Percentiles rank a stretch among this genome's conserved stretches.
These are phyloP conservation scores for Cirrhinus molitorella DNA, from an alignment of 2,797 vertebrate species.

Conservation along the genomic window DNA sequence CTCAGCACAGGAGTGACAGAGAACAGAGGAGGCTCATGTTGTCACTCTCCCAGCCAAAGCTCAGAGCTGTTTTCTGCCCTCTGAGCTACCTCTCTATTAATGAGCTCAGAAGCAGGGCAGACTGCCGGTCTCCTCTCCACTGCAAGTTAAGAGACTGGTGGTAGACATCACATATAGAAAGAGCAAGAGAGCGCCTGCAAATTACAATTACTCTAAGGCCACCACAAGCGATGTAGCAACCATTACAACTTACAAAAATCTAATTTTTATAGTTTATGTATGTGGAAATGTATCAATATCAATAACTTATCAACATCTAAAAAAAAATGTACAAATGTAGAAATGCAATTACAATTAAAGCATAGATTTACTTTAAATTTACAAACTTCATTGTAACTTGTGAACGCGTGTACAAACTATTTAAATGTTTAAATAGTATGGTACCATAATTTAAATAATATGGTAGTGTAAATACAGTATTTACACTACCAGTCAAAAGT, in stretches of 20 bases:
- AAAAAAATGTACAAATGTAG: too few relatives aligned
- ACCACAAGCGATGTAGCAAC: neutral
- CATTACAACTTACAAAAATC: neutral
- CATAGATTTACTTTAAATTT: too few relatives aligned
- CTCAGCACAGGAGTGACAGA: constrained; percentile 66
- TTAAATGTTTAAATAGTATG: too few relatives aligned
- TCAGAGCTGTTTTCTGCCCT: constrained; percentile 53
- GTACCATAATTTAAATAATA: too few relatives aligned
- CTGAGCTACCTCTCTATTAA: constrained; percentile 48
- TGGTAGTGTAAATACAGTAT: too few relatives aligned
- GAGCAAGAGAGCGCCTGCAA: neutral
- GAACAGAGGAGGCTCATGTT: constrained; percentile 77
- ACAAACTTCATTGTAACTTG: too few relatives aligned
- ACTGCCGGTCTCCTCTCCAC: constrained; percentile 66
- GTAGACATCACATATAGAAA: constrained; percentile 3
- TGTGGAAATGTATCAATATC: too few relatives aligned
- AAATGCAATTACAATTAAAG: too few relatives aligned
- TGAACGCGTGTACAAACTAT: too few relatives aligned
- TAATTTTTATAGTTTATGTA: neutral
- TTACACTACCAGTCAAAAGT: too few relatives aligned
- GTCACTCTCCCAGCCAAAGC: constrained; percentile 72
- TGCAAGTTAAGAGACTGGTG: constrained; percentile 49
- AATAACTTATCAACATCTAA: too few relatives aligned
- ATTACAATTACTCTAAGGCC: neutral
- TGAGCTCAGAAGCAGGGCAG: constrained; percentile 59